Evolutionary conservation across 2,113 vertebrate species (phyloP), one percentile per base, ranked within the genome.

Genomic region (Alaudala cheleensis): DNA sequence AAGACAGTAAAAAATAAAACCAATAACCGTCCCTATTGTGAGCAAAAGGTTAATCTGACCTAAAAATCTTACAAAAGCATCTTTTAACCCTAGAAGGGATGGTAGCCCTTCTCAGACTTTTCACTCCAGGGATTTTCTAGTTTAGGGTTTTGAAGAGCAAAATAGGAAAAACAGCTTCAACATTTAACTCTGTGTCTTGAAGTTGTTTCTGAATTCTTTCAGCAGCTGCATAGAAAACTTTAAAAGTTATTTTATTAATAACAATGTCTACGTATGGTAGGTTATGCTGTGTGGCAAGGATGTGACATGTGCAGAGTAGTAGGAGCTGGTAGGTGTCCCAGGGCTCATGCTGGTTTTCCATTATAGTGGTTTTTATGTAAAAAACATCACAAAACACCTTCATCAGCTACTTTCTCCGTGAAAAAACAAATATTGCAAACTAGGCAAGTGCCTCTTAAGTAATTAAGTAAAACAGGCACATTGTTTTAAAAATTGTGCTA

Each of bases 21-120:
- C 97, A 96, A 95, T 97, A 98, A 95, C 96, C 71, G 80, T 66
- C 86, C 78, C 93, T 97, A 93, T 97, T 97, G 94, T 97, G 97
- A 97, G 83, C 97, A 97, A 98, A 97, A 98, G 98, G 98, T 98
- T 98, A 98, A 98, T 98, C 98, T 98, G 95, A 97, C 96, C 96
- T 98, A 97, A 98, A 98, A 98, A 97, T 97, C 97, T 97, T 97
- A 98, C 96, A 97, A 98, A 98, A 97, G 95, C 97, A 96, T 96
- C 97, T 96, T 95, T 98, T 98, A 98, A 98, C 97, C 97, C 97
- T 98, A 90, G 88, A 97, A 97, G 66, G 83, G 77, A 96, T 95
- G 90, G 88, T 72, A 78, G 92, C 51, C 91, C 95, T 94, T 88
- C 88, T 93, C 82, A 88, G 76, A 76, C 77, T 97, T 97, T 93